phyloP scores from a whole-genome alignment of 2,113 vertebrate species.

The Myotis yumanensis region DNA sequence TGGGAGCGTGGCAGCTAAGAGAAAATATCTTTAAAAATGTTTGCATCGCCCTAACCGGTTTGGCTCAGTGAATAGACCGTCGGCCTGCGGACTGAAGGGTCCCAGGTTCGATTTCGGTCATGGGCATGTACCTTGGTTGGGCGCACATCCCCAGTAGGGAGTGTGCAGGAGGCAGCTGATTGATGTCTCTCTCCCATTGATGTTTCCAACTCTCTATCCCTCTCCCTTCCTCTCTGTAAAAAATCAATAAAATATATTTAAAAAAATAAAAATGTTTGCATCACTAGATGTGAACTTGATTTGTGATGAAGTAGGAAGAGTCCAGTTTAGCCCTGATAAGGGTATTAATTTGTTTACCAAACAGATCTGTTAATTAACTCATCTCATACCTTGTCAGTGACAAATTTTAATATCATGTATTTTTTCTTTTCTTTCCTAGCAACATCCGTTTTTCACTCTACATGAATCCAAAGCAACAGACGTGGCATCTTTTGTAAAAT shows the following conservation, averaged over 20 bases:
- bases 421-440: conserved; percentile 84
- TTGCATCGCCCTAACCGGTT: neutral
- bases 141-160: too few relatives aligned
- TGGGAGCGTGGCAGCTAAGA: neutral
- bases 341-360: neutral
- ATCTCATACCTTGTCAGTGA: neutral
- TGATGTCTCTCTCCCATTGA: too few relatives aligned
- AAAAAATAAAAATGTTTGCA: too few relatives aligned
- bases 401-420: conserved; percentile 28
- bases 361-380: neutral
- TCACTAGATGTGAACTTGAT: neutral
- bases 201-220: too few relatives aligned
- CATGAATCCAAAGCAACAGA: conserved; percentile 98
- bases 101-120: too few relatives aligned
- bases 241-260: too few relatives aligned
- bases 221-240: too few relatives aligned
- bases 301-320: neutral
- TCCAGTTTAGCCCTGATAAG: neutral
- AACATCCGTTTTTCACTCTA: conserved; percentile 95
- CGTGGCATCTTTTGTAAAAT: conserved; percentile 96
- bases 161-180: too few relatives aligned
- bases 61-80: too few relatives aligned
- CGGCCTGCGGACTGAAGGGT: too few relatives aligned
- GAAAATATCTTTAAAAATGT: neutral
- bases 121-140: too few relatives aligned